These are phyloP conservation scores for Drosophila neocordata DNA, from an alignment of 1,140 invertebrate genomes.

Conservation along the genomic window DNA sequence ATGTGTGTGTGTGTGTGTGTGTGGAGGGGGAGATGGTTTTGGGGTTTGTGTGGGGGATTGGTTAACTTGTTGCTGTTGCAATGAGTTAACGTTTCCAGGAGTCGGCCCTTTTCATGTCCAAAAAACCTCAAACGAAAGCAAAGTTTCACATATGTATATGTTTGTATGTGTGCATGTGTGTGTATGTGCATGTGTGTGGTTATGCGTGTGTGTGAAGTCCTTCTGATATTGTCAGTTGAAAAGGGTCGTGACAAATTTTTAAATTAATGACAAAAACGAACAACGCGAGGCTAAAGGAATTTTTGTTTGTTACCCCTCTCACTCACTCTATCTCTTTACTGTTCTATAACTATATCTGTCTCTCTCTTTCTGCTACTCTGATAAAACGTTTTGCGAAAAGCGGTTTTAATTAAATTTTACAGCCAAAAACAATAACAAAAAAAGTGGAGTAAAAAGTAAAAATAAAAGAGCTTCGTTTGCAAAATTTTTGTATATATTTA, in stretches of 20 bases:
- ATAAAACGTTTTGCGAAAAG: slow-evolving; percentile 10
- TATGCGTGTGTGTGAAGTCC: slow-evolving; percentile 14
- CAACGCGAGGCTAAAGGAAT: slow-evolving; percentile 34
- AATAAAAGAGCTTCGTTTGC: slow-evolving; percentile 1
- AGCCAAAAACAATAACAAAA: slow-evolving; percentile 23
- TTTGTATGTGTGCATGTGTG: not conserved
- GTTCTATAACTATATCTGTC: not conserved
- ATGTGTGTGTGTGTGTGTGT: not conserved
- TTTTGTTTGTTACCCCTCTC: slow-evolving; percentile 42
- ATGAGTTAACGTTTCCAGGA: slow-evolving; percentile 63
- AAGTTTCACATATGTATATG: slow-evolving; percentile 22
- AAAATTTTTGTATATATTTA: not conserved
- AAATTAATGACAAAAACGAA: slow-evolving; percentile 73
- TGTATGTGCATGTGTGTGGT: not conserved
- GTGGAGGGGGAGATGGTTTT: not conserved
- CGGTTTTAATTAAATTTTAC: slow-evolving; percentile 54
- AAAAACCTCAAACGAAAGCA: slow-evolving; percentile 56
- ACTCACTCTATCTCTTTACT: not conserved
- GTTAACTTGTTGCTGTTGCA: slow-evolving; percentile 54
- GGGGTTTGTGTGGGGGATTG: not conserved
- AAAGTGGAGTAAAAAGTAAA: not conserved
- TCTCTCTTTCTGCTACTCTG: not conserved
- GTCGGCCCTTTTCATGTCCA: slow-evolving; percentile 66
- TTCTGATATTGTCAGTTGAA: slow-evolving; percentile 69
- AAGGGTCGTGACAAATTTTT: slow-evolving; percentile 73